A percentile compares a stretch with the other conserved stretches of the same genome.
Conservation (phyloP, 2,113 vertebrate genomes). For the Paraplagusia blochii region DNA sequence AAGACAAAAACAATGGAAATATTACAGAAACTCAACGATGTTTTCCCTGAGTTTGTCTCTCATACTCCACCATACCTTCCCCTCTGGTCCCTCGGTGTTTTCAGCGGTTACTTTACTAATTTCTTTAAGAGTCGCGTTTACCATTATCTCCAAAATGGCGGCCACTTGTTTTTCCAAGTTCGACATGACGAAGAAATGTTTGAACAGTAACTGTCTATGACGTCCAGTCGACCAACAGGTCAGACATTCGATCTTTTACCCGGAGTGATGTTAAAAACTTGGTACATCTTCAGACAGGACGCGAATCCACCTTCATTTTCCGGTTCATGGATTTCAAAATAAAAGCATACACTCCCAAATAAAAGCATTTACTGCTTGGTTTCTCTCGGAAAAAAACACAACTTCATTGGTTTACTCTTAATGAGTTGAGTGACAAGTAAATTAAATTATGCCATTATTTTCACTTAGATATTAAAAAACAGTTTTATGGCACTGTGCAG, state of each 20-base stretch:
- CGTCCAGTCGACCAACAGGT: no score
- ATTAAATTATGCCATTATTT: no score
- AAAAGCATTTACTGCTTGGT: no score
- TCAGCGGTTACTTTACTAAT: constrained; percentile 45
- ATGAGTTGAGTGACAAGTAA: no score
- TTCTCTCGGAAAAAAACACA: no score
- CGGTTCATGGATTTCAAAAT: constrained; percentile 35
- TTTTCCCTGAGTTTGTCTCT: no score
- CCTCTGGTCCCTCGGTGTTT: neutral
- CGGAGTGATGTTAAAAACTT: neutral
- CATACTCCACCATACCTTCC: constrained; percentile 24
- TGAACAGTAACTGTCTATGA: neutral
- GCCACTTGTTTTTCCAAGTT: constrained; percentile 43
- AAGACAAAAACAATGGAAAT: neutral
- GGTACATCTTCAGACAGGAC: neutral
- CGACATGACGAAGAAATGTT: constrained; percentile 28
- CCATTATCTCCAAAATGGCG: constrained; percentile 61
- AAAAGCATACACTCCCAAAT: constrained; percentile 17
- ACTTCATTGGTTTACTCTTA: no score
- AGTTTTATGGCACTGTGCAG: no score
- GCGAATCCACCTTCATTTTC: neutral
- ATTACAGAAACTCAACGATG: neutral
- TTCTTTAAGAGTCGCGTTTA: constrained; percentile 49
- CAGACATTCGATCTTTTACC: neutral
- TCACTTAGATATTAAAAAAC: no score